These are phyloP conservation scores for Barnardius zonarius DNA, from an alignment of 2,113 vertebrate genomes.

Conservation along the genomic window DNA sequence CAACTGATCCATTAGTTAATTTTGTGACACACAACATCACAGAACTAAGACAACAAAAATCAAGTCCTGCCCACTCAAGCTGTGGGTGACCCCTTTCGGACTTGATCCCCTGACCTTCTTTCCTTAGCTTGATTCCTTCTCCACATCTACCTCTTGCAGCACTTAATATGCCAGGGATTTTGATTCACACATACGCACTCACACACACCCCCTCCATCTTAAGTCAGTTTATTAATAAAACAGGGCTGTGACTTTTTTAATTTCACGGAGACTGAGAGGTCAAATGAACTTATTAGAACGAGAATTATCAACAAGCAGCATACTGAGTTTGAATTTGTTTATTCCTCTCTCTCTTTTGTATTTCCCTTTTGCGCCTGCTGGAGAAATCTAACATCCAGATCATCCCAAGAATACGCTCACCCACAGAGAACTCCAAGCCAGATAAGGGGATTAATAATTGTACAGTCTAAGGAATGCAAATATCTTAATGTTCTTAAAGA, in stretches of 20 bases:
- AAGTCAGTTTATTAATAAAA: constrained; percentile 1
- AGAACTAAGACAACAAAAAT: not conserved
- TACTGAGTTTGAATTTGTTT: constrained; percentile 15
- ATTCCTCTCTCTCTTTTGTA: constrained; percentile 21
- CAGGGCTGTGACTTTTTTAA: constrained; percentile 3
- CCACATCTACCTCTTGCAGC: not conserved
- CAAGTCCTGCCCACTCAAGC: not conserved
- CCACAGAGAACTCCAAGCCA: constrained; percentile 65
- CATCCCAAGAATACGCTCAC: constrained; percentile 62
- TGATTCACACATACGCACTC: not conserved
- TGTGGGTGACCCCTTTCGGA: not conserved
- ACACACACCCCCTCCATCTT: not conserved
- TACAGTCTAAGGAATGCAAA: constrained; percentile 67
- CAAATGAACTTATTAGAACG: constrained; percentile 33
- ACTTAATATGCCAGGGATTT: not conserved
- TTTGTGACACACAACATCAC: not conserved
- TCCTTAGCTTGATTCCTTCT: not conserved
- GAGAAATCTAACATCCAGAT: constrained; percentile 65
- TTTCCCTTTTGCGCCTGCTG: not conserved
- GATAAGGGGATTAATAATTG: constrained; percentile 71
- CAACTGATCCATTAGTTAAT: not conserved
- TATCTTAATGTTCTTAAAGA: constrained; percentile 71
- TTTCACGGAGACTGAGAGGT: not conserved
- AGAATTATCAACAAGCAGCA: constrained; percentile 39
- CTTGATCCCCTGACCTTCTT: not conserved